Base-by-base conservation (phyloP, 1,140 invertebrate species). In the Macrobrachium nipponense region DNA sequence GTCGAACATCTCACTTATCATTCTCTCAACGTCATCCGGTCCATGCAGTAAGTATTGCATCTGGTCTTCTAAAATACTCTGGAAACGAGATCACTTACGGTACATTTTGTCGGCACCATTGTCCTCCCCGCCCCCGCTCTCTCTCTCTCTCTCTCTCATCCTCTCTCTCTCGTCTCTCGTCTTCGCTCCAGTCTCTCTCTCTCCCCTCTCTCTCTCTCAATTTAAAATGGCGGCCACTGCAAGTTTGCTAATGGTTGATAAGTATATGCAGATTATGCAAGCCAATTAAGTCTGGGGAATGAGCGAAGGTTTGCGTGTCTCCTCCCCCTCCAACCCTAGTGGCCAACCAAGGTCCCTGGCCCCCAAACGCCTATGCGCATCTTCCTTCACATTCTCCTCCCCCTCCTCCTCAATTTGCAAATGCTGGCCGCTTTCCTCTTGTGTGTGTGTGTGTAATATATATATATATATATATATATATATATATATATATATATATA, bases 241-340 rank as follows among this genome's bases (percentile, higher is more conserved):
- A 86, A 83, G 77, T 61, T 68, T 44, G 76, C 83, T 80, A 86
- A 86, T 86, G 83, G 83, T 72, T 80, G 83, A 86, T 86, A 86
- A 85, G 78, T 85, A 79, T 78, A 86, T 86, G 83, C 83, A 86
- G 83, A 86, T 86, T 86, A 86, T 86, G 83, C 83, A 86, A 66
- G 78, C 83, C 83, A 86, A 86, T 86, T 86, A 86, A 86, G 64
- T 23, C 58, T 64, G 83, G 76, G 73, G 66, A 62, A 64, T 15
- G 44, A 23, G 23, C 23, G 70, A 43, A 23, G 70, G 70, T 73
- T 75, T 61, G 73, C 76, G 68, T 18, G 66, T 58, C 77, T 75
- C 83, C 77, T 27, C 73, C 23, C 68, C 51, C 60, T 20, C 44
- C 36, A 20, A 20, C 43, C 76, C n/a, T 14, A 8, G n/a, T 62